Conservation (phyloP, 1,140 invertebrate species). For the Drosophila funebris region DNA sequence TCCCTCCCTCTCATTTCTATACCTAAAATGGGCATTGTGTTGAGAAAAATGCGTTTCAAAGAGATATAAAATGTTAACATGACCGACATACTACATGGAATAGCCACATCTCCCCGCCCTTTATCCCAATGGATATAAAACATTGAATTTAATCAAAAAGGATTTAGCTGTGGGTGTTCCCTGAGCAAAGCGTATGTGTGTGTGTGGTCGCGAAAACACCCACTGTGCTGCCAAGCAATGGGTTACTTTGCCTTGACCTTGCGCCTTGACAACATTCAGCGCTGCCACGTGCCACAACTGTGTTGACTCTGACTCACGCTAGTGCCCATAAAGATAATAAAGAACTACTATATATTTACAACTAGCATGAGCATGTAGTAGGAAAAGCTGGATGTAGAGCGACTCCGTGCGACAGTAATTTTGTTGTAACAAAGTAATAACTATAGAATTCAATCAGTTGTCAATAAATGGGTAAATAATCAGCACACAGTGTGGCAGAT, state of each 20-base stretch:
- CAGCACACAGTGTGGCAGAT: neutral
- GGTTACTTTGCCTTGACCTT: constrained; percentile 73
- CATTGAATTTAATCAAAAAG: constrained; percentile 83
- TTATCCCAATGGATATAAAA: constrained; percentile 73
- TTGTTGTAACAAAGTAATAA: constrained; percentile 15
- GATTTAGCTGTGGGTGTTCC: constrained; percentile 57
- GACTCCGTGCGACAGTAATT: constrained; percentile 18
- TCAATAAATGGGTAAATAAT: constrained; percentile 27
- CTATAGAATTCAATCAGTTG: constrained; percentile 35
- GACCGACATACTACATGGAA: constrained; percentile 47
- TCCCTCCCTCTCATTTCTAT: neutral
- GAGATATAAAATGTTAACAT: constrained; percentile 80
- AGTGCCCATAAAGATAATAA: constrained; percentile 51
- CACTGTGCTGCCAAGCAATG: constrained; percentile 35
- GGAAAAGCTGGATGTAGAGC: constrained; percentile 10
- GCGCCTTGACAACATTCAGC: constrained; percentile 66
- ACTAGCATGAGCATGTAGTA: neutral
- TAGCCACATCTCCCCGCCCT: constrained; percentile 16
- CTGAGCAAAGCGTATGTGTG: neutral
- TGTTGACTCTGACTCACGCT: neutral
- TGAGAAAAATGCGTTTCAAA: constrained; percentile 78
- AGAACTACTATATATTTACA: constrained; percentile 20
- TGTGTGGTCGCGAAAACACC: neutral
- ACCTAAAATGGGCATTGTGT: constrained; percentile 53
- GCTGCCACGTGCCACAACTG: constrained; percentile 55